Evolutionary conservation across 2,888 invertebrate genomes (phyloP).

Genomic region (Labia minor): DNA sequence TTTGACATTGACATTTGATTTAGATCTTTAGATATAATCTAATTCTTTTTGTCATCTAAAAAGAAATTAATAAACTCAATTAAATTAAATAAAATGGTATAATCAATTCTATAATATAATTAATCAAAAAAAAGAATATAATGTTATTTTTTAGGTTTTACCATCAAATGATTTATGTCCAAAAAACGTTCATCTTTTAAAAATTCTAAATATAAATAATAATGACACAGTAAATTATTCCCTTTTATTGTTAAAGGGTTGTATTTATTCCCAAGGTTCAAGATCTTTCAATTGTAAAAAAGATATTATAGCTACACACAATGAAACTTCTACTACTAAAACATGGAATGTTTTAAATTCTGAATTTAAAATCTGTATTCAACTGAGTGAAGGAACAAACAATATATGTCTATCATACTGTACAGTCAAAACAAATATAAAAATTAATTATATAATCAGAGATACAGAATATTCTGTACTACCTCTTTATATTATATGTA

Average conservation of each 20-base stretch:
- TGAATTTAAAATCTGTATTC: constrained; percentile 58
- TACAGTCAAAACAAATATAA: constrained; percentile 39
- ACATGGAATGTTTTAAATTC: constrained; percentile 53
- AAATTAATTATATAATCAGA: constrained; percentile 47
- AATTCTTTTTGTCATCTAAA: no score
- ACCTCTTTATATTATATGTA: constrained; percentile 74
- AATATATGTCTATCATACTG: constrained; percentile 48
- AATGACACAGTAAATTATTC: neutral
- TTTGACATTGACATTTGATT: no score
- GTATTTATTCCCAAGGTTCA: neutral
- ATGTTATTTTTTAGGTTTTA: no score
- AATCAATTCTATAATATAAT: no score
- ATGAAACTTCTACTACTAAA: constrained; percentile 19
- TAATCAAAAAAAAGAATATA: no score
- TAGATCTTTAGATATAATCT: no score
- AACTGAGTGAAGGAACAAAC: constrained; percentile 53
- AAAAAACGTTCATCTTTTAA: constrained; percentile 17
- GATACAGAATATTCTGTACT: constrained; percentile 52
- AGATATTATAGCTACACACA: constrained; percentile 19
- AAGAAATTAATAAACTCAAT: no score
- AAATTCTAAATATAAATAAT: neutral
- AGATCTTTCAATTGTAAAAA: neutral
- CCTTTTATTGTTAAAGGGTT: neutral
- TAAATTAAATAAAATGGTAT: no score
- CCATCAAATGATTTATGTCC: neutral